Evolutionary conservation across 2,797 vertebrate genomes (phyloP), one percentile per base, ranked within the genome.

Genomic region (Hippocampus kuda): DNA sequence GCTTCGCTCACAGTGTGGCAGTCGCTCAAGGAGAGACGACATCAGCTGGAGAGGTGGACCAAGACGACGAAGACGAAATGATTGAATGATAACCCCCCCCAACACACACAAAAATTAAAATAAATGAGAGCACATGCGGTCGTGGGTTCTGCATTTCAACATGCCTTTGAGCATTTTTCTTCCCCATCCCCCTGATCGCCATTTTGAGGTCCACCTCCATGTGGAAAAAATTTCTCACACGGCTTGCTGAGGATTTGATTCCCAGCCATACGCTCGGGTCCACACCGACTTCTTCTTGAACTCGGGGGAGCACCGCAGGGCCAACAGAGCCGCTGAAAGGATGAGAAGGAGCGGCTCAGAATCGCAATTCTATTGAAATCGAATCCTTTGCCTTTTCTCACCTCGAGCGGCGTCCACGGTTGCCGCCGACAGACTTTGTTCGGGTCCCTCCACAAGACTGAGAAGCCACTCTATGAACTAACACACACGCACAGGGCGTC

Each of bases 391-490:
- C 13, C 11, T 46, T 44, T 42, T 64, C 22, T 78, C 67, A 88
- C 87, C 87, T 85, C 66, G 86, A 38, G 78, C 79, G 12, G 83
- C 65, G 68, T 78, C 72, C 67, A 78, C 72, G 34, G 91, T 91
- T 10, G 82, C 74, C 1, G 81, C 38, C 0, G 94, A 94, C 76
- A 97, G 80, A 60, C 68, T 85, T 76, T 89, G 84, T 7, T 88
- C 84, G 44, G 95, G 92, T 71, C 85, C 88, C 81, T 95, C 94
- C 70, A 84, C 79, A 68, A 98, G 89, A 86, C 65, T 92, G 75
- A 95, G 90, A 2, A 98, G 84, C 96, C 96, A 99, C 77, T 99
- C 95, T 78, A 96, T 91, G 85, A 98, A 95, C 96, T 98, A 79
- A 81, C 24, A 53, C n/a, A 77, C 16, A 34, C 34, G 7, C 34